Percentiles rank a stretch among this genome's conserved stretches.
Conservation (phyloP, 1,140 invertebrate species). For the Sitodiplosis mosellana region DNA sequence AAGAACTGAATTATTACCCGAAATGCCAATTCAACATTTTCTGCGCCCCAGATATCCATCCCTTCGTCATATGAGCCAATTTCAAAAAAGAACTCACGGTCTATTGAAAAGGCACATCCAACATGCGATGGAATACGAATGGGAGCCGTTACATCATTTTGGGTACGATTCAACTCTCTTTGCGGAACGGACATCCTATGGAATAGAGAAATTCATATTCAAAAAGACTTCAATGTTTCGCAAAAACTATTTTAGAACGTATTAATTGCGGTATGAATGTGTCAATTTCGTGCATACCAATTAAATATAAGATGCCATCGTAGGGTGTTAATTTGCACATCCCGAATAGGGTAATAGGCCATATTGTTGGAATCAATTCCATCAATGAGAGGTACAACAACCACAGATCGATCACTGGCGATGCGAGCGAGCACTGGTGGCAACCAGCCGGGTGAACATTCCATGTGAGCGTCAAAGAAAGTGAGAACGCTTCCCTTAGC, state of each 20-base stretch:
- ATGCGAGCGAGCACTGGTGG: conserved; percentile 69
- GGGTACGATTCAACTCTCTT: conserved; percentile 51
- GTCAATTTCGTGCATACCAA: conserved; percentile 27
- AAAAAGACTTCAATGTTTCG: neutral
- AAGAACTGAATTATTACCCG: too few species aligned
- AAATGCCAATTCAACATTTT: too few species aligned
- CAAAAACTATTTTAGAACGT: neutral
- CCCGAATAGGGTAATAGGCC: conserved; percentile 72
- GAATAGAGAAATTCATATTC: conserved; percentile 4
- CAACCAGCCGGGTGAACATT: conserved; percentile 77
- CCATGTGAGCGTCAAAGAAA: conserved; percentile 89
- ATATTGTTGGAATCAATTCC: conserved; percentile 88
- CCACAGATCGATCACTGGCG: conserved; percentile 43
- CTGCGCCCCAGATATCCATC: conserved; percentile 29
- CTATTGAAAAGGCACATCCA: conserved; percentile 84
- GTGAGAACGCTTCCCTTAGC: conserved; percentile 55
- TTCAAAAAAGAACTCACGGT: conserved; percentile 74
- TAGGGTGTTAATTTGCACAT: conserved; percentile 89
- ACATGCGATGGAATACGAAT: conserved; percentile 90
- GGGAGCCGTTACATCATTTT: conserved; percentile 52
- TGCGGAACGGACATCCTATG: conserved; percentile 30
- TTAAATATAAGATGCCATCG: conserved; percentile 92
- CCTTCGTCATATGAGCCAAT: conserved; percentile 79
- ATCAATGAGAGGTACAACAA: conserved; percentile 88
- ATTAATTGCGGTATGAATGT: too few species aligned